Evolutionary conservation across 2,888 invertebrate species (phyloP).

Genomic region (Ophioninae sp.): DNA sequence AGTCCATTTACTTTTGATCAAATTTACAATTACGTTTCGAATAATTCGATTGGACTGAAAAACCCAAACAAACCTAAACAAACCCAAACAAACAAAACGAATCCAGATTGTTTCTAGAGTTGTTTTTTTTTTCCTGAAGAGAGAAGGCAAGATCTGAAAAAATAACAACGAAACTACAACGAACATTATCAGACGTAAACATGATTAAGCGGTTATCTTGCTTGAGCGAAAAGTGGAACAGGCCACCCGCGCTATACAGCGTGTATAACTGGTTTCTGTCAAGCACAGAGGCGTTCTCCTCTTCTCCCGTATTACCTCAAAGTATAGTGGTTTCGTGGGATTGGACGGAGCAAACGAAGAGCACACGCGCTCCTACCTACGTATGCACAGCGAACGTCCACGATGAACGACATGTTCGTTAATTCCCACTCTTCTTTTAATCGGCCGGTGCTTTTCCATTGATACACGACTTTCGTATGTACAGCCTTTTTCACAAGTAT

Average conservation of each 20-base stretch:
- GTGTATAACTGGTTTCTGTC: slow-evolving; percentile 58
- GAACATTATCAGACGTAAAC: slow-evolving; percentile 53
- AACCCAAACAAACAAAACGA: not conserved
- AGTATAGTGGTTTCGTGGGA: slow-evolving; percentile 36
- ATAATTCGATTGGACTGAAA: too few species aligned
- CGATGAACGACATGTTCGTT: slow-evolving; percentile 46
- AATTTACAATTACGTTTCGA: too few species aligned
- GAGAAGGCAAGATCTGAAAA: not conserved
- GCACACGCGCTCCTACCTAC: slow-evolving; percentile 16
- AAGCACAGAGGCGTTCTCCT: slow-evolving; percentile 43
- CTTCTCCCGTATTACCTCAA: slow-evolving; percentile 32
- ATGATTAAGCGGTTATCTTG: slow-evolving; percentile 58
- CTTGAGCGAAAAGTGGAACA: slow-evolving; percentile 53
- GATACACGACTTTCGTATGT: not conserved
- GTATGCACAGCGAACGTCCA: slow-evolving; percentile 19
- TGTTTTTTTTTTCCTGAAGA: not conserved
- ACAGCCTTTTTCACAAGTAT: too few species aligned
- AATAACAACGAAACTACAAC: slow-evolving; percentile 29
- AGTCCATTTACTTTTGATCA: too few species aligned
- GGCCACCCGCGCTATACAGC: slow-evolving; percentile 47
- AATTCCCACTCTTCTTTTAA: slow-evolving; percentile 40
- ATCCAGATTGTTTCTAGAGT: not conserved
- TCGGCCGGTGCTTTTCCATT: not conserved
- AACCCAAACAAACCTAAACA: not conserved
- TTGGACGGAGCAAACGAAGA: slow-evolving; percentile 35